phyloP scores from a whole-genome alignment of 2,797 vertebrate genomes.

The Serranus cabrilla region DNA sequence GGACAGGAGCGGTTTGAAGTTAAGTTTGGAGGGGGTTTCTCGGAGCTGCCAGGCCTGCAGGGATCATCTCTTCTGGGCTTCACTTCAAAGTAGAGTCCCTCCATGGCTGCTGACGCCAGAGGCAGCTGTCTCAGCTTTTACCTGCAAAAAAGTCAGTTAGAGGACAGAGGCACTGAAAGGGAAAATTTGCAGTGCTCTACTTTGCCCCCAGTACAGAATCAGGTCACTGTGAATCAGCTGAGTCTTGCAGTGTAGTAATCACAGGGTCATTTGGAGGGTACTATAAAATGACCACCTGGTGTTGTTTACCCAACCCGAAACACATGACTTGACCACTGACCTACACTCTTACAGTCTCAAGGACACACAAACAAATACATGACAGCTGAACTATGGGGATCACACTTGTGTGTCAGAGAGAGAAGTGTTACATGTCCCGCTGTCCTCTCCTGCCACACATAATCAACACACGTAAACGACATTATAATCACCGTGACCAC shows the following conservation, averaged over 20 bases:
- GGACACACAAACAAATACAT: constrained; percentile 54
- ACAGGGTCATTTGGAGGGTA: constrained; percentile 56
- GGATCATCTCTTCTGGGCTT: constrained; percentile 75
- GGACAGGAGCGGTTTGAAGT: constrained; percentile 64
- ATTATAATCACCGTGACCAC: not conserved
- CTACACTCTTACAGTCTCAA: constrained; percentile 57
- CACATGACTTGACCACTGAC: constrained; percentile 43
- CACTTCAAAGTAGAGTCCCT: constrained; percentile 86
- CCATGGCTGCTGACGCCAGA: constrained; percentile 69
- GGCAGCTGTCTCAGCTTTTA: constrained; percentile 20
- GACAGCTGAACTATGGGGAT: constrained; percentile 18
- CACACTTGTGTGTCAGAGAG: constrained; percentile 15
- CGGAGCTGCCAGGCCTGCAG: constrained; percentile 9
- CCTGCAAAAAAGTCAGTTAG: constrained; percentile 62
- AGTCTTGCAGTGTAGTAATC: not conserved
- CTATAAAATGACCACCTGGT: constrained; percentile 47
- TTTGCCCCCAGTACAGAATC: constrained; percentile 1
- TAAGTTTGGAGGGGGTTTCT: constrained; percentile 27
- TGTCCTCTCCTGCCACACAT: not conserved
- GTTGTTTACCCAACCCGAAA: constrained; percentile 57
- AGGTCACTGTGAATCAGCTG: constrained; percentile 1
- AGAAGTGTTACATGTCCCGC: not conserved
- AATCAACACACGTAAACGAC: constrained; percentile 11
- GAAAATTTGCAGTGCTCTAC: not conserved
- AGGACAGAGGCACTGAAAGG: not conserved